These are phyloP conservation scores for Sphenodon punctatus DNA, from an alignment of 2,797 vertebrate genomes.

Conservation along the genomic window DNA sequence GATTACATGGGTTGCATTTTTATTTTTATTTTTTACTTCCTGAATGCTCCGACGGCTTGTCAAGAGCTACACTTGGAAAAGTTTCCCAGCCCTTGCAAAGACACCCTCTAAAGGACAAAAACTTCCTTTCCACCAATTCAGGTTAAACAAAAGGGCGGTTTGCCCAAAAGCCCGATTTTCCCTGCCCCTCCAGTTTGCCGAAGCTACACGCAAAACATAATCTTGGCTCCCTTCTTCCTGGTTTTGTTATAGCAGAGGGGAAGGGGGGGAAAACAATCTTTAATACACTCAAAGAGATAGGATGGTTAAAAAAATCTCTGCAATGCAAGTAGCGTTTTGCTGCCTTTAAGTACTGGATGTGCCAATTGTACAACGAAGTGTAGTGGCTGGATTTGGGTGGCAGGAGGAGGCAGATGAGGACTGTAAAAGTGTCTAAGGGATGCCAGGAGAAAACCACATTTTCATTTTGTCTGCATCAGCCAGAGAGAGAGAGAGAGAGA, in stretches of 20 bases:
- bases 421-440: slow-evolving; percentile 54
- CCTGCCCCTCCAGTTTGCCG: neutral
- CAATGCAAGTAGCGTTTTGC: slow-evolving; percentile 25
- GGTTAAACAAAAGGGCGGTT: slow-evolving; percentile 56
- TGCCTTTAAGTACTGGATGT: slow-evolving; percentile 28
- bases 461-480: slow-evolving; percentile 69
- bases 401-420: slow-evolving; percentile 2
- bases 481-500: slow-evolving; percentile 11
- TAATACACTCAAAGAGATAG: neutral
- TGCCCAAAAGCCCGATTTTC: too few species aligned
- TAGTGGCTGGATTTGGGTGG: neutral
- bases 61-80: neutral
- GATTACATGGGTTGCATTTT: neutral
- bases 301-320: neutral
- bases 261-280: slow-evolving; percentile 29
- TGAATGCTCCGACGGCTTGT: neutral
- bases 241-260: slow-evolving; percentile 42
- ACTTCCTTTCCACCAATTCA: neutral
- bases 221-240: slow-evolving; percentile 52
- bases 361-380: slow-evolving; percentile 14
- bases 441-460: slow-evolving; percentile 63
- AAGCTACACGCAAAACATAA: neutral
- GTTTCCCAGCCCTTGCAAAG: slow-evolving; percentile 23
- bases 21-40: too few species aligned
- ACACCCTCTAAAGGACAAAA: neutral